Percentiles rank a stretch among this genome's conserved stretches.
phyloP scores from a whole-genome alignment of 2,888 invertebrate species.

The Tetragnatha montana region DNA sequence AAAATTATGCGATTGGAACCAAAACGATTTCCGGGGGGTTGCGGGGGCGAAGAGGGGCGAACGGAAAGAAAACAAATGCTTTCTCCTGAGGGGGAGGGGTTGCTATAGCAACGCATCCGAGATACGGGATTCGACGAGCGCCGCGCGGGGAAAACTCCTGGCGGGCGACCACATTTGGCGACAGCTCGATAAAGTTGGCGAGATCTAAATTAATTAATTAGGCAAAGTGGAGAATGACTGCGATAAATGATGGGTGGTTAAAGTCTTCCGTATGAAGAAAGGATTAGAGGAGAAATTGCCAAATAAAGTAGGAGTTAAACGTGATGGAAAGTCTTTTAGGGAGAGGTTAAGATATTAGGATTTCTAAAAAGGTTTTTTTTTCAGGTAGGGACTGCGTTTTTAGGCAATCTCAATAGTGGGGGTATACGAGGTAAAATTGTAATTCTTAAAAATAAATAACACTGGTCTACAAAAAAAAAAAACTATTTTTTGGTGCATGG shows the following conservation, averaged over 20 bases:
- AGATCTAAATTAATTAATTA: neutral
- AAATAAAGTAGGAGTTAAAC: no score
- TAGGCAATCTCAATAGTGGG: no score
- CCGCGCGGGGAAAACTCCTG: neutral
- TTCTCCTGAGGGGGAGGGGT: constrained; percentile 20
- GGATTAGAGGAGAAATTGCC: no score
- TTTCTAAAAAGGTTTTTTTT: no score
- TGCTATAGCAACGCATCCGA: constrained; percentile 62
- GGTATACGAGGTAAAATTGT: no score
- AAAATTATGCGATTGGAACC: neutral
- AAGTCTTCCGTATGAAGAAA: neutral
- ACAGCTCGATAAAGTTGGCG: neutral
- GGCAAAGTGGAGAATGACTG: neutral
- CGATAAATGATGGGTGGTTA: neutral
- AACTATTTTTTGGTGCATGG: no score
- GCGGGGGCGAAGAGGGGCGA: neutral
- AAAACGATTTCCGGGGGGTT: constrained; percentile 15
- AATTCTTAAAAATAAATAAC: no score
- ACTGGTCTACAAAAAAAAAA: no score
- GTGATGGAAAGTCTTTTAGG: no score
- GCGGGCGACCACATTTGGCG: constrained; percentile 9
- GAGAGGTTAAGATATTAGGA: no score
- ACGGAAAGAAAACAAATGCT: constrained; percentile 20
- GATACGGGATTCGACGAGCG: constrained; percentile 56
- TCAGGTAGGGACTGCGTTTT: no score